Evolutionary conservation across 2,113 vertebrate genomes (phyloP), one percentile per base, ranked within the genome.

Genomic region (Passerina amoena): DNA sequence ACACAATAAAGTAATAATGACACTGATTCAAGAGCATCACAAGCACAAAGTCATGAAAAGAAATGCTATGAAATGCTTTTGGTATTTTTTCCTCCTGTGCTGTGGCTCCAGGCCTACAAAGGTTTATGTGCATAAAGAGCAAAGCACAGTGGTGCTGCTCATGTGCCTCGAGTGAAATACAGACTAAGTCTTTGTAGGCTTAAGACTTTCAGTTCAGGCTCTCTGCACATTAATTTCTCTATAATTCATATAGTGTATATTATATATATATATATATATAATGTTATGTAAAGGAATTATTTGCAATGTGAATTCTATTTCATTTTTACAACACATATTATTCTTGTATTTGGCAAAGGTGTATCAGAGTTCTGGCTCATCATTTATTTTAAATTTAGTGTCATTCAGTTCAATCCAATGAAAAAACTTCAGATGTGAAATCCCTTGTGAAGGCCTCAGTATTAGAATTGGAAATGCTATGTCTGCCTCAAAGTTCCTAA

Each of bases 1-100:
- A 35, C 79, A 59, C 77, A 88, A 80, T 53, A 83, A 92, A 95
- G 66, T 42, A 91, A 80, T 89, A 91, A 96, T 70, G 63, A 86
- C 57, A 77, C 35, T 42, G 47, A 80, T 90, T 92, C 8, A 4
- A 82, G 35, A 92, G 10, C 54, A 37, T 78, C 17, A 42, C 40
- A 89, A 82, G 35, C 54, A 64, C 16, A 51, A 88, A 91, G 44
- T 48, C 20, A 73, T 64, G 66, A 90, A 90, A 94, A 92, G n/a
- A 77, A 93, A 54, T 22, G 10, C 50, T 80, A 20, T 51, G 14
- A 40, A 82, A 56, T 4, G 3, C 5, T 88, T 90, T 79, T 50
- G n/a, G 42, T 35, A 28, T 20, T 57, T 87, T 81, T 70, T 31
- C 27, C 22, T 14, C 22, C 53, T 77, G 33, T 37, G 50, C 15